Evolutionary conservation across 2,113 vertebrate genomes (phyloP), one percentile per base, ranked within the genome.

Genomic region (Ceyx melanurus): DNA sequence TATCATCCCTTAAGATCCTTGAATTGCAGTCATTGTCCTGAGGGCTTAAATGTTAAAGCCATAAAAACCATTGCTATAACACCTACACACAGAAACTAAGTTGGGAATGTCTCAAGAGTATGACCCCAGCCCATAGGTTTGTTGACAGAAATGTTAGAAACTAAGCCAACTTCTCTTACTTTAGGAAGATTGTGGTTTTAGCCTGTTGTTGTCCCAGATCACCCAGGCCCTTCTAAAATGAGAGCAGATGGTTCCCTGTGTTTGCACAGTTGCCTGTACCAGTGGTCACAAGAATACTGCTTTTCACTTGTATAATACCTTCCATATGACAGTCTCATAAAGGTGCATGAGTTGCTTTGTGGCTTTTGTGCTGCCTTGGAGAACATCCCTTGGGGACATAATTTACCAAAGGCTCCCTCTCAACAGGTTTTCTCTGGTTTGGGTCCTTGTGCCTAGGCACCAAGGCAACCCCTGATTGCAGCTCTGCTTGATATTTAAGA

Each of bases 211-310:
- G 80, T 88, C 94, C 89, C 89, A 91, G 91, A 90, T 96, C 93
- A 82, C 89, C 91, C 85, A 29, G 88, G 87, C 66, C 85, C 92
- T 94, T 95, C 48, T 29, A 68, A 89, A 86, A 68, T 4, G 29
- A 85, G 67, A 88, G 89, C 96, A 97, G 94, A 96, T 94, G 94
- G 96, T 82, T 96, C 89, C 89, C 75, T 80, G 64, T 95, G 94
- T 94, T 87, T 94, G 92, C 87, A 82, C 96, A 96, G 96, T 94
- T 97, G 95, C 92, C 91, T n/a, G 78, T 6, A 76, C 81, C 78
- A 35, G 65, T 67, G 57, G 58, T 85, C 43, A 74, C 50, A 75
- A 93, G 78, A 91, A 87, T 65, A 48, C 82, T 80, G 82, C 92
- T 81, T 89, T 87, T 91, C 74, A 33, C 75, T 94, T 90, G 45